phyloP scores from a whole-genome alignment of 1,140 invertebrate genomes.

The Anoplophora glabripennis region DNA sequence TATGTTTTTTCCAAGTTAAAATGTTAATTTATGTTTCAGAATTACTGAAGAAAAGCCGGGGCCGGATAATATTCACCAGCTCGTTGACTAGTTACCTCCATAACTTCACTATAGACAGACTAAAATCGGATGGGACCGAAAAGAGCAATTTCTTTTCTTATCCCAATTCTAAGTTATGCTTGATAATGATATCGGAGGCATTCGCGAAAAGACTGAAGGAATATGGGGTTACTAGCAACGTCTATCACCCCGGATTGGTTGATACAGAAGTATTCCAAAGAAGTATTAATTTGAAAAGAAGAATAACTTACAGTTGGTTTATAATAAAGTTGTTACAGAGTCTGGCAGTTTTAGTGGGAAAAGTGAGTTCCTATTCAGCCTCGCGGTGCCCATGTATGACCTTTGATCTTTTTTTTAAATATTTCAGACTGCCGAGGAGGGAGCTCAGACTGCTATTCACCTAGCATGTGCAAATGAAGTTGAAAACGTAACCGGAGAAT shows the following conservation, averaged over 20 bases:
- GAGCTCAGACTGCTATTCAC: conserved; percentile 19
- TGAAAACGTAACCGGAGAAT: conserved; percentile 17
- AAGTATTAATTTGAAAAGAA: too few relatives aligned
- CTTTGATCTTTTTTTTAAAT: not conserved
- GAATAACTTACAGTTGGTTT: too few relatives aligned
- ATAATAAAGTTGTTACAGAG: too few relatives aligned
- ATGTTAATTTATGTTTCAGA: conserved; percentile 44
- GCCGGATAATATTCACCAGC: conserved; percentile 50
- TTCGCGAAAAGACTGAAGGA: conserved; percentile 57
- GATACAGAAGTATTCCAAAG: not conserved
- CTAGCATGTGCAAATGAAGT: conserved; percentile 17
- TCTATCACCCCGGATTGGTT: not conserved
- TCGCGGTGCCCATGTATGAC: too few relatives aligned
- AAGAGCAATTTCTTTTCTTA: conserved; percentile 45
- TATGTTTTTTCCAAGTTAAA: too few relatives aligned
- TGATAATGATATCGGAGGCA: conserved; percentile 64
- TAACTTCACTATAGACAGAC: conserved; percentile 18
- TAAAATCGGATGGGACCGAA: conserved; percentile 42
- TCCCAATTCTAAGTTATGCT: conserved; percentile 58
- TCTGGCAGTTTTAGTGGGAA: too few relatives aligned
- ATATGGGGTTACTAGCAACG: conserved; percentile 31
- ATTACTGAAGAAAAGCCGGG: conserved; percentile 49
- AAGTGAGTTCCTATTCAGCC: too few relatives aligned
- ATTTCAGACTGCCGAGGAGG: conserved; percentile 20
- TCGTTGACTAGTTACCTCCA: conserved; percentile 32